Evolutionary conservation across 1,140 invertebrate genomes (phyloP).

Genomic region (Microplitis demolitor): DNA sequence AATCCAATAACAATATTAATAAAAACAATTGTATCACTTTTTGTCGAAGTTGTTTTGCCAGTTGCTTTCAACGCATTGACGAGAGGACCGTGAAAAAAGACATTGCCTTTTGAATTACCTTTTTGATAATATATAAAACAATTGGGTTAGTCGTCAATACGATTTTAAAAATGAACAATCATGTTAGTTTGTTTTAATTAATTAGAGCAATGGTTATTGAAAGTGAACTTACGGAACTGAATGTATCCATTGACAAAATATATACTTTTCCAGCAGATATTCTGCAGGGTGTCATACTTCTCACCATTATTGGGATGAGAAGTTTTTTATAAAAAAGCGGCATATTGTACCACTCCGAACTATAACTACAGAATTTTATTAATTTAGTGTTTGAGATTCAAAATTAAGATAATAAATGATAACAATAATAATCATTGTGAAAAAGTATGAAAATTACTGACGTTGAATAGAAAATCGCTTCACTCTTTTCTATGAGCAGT

Average conservation of each 20-base stretch:
- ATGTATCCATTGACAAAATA: constrained; percentile 22
- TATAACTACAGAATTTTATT: constrained; percentile 20
- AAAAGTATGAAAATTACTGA: too few species aligned
- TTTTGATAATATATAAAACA: background rate
- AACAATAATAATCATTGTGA: too few species aligned
- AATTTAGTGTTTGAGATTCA: background rate
- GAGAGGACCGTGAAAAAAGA: constrained; percentile 27
- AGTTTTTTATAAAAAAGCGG: constrained; percentile 21
- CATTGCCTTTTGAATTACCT: constrained; percentile 25
- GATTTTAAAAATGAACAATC: background rate
- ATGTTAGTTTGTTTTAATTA: background rate
- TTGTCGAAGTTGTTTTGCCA: background rate
- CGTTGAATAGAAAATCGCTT: too few species aligned
- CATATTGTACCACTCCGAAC: constrained; percentile 25
- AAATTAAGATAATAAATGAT: too few species aligned
- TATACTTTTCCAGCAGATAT: constrained; percentile 22
- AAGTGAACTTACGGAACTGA: constrained; percentile 20
- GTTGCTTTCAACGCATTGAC: constrained; percentile 12
- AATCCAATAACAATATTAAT: background rate
- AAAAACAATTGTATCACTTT: background rate
- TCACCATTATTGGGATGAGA: constrained; percentile 32
- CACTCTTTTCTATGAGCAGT: too few species aligned
- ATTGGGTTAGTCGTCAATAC: background rate
- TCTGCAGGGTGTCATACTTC: background rate
- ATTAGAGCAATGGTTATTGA: background rate